A percentile compares a stretch with the other conserved stretches of the same genome.
Evolutionary conservation across 2,888 invertebrate species (phyloP).

Genomic region (Lasius platythorax): DNA sequence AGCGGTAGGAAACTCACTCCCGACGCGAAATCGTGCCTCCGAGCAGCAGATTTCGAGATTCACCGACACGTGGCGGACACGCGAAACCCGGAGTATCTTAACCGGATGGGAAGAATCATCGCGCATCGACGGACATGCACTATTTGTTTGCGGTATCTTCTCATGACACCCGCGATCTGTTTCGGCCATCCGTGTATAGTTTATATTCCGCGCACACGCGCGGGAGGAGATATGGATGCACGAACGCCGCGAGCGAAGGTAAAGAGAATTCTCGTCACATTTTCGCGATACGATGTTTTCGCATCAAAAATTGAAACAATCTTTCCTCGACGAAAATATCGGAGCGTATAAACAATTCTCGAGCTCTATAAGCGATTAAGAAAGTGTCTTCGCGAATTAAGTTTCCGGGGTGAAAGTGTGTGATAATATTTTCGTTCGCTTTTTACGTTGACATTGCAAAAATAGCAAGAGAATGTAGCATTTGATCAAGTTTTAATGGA

Average conservation of each 20-base stretch:
- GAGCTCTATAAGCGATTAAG: not conserved
- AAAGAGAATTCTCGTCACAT: not conserved
- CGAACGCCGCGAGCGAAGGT: not conserved
- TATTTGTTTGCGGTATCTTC: slow-evolving; percentile 28
- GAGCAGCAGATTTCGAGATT: not conserved
- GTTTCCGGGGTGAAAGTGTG: not conserved
- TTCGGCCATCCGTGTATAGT: not conserved
- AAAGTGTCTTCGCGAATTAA: not conserved
- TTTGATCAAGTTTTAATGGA: too few species aligned
- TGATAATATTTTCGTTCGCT: not conserved
- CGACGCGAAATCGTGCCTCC: not conserved
- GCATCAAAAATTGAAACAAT: not conserved
- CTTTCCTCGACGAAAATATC: not conserved
- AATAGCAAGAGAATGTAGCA: too few species aligned
- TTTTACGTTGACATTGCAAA: not conserved
- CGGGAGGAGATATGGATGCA: not conserved
- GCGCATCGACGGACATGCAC: not conserved
- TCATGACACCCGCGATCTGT: not conserved
- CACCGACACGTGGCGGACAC: not conserved
- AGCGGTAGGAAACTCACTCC: not conserved
- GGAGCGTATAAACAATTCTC: not conserved
- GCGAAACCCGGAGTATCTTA: slow-evolving; percentile 7
- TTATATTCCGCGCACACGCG: not conserved
- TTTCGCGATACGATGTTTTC: not conserved
- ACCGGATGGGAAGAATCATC: not conserved